phyloP scores from a whole-genome alignment of 2,113 vertebrate species.

The Sinocyclocheilus grahami region DNA sequence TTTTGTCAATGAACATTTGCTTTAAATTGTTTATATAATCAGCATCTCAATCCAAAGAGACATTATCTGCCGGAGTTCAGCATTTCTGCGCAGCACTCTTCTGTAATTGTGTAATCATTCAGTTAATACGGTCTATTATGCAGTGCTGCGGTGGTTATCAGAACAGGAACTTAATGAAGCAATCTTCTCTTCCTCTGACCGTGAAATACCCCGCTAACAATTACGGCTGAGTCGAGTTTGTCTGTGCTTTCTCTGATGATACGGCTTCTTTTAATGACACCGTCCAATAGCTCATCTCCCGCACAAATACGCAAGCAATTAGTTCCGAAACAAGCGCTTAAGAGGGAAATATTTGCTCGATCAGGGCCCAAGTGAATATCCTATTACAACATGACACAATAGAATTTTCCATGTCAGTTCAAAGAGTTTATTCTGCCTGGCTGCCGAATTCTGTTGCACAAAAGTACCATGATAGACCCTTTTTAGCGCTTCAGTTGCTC shows the following conservation, averaged over 20 bases:
- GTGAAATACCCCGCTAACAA: conserved; percentile 73
- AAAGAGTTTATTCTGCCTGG: conserved; percentile 51
- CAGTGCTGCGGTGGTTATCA: conserved; percentile 64
- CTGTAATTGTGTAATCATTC: conserved; percentile 63
- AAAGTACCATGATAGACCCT: conserved; percentile 31
- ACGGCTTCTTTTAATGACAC: conserved; percentile 69
- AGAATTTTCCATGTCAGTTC: conserved; percentile 39
- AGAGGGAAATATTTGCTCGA: conserved; percentile 58
- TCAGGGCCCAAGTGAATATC: conserved; percentile 57
- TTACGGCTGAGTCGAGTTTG: conserved; percentile 67
- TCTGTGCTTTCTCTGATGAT: conserved; percentile 66
- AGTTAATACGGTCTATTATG: conserved; percentile 67
- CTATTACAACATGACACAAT: conserved; percentile 47
- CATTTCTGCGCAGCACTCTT: conserved; percentile 43
- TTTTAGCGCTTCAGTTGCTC: conserved; percentile 45
- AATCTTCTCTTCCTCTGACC: conserved; percentile 70
- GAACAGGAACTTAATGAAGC: conserved; percentile 77
- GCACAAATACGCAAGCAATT: conserved; percentile 64
- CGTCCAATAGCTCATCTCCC: conserved; percentile 66
- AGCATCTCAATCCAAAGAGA: conserved; percentile 42
- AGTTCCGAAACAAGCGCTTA: conserved; percentile 48
- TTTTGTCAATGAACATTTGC: background rate
- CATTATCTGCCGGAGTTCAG: conserved; percentile 64
- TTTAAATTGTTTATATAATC: background rate
- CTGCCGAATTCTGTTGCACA: conserved; percentile 34